Conservation (phyloP, 2,888 invertebrate species). For the Patella caerulea region DNA sequence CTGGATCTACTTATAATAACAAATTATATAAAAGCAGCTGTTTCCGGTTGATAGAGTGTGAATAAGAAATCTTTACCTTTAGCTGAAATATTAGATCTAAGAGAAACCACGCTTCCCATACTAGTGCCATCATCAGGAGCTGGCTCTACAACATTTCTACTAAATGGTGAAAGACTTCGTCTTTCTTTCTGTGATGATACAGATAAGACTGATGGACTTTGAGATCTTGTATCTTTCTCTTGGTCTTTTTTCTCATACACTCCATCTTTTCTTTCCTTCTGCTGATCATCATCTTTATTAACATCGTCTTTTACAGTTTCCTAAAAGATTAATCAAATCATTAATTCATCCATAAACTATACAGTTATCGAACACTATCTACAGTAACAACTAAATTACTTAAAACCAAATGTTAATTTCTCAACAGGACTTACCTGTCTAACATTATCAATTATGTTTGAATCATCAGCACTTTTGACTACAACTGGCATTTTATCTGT, state of each 20-base stretch:
- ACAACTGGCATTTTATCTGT: not conserved
- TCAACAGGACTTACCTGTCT: not conserved
- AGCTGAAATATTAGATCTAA: conserved; percentile 44
- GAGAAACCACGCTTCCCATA: conserved; percentile 51
- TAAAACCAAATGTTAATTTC: no score
- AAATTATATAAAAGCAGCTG: no score
- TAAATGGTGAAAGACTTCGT: conserved; percentile 39
- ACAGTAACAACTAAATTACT: no score
- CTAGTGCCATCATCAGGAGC: conserved; percentile 13
- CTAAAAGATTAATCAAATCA: not conserved
- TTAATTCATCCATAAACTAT: no score
- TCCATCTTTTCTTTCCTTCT: conserved; percentile 17
- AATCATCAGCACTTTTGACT: not conserved
- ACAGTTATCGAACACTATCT: no score
- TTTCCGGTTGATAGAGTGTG: no score
- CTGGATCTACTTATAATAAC: no score
- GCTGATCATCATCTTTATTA: conserved; percentile 10
- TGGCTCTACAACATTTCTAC: conserved; percentile 43
- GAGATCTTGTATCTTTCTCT: not conserved
- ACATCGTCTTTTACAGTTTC: conserved; percentile 7
- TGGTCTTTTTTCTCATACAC: conserved; percentile 2
- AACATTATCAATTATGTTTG: not conserved
- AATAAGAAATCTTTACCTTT: conserved; percentile 18
- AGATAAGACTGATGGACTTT: not conserved
- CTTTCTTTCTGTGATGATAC: conserved; percentile 19